phyloP scores from a whole-genome alignment of 1,140 invertebrate genomes.

The Drosophila lacteicornis region DNA sequence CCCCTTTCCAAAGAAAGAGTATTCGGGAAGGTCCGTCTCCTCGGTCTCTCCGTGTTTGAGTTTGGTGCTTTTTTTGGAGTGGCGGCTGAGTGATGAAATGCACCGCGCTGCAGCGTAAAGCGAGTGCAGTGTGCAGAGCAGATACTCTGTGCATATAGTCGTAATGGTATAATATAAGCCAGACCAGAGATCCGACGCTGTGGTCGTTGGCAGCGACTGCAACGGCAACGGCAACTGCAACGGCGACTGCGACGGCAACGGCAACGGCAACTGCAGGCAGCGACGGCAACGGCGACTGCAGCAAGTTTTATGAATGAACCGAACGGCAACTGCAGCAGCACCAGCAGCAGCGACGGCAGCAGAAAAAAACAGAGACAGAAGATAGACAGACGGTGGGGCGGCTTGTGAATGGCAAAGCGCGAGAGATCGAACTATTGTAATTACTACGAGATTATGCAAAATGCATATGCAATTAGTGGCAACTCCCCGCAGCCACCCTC shows the following conservation, averaged over 20 bases:
- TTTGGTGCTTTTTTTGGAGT: conserved; percentile 28
- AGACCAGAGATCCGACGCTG: conserved; percentile 29
- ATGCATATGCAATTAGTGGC: conserved; percentile 81
- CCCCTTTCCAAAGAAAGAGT: conserved; percentile 10
- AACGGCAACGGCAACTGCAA: conserved; percentile 1
- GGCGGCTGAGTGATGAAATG: conserved; percentile 69
- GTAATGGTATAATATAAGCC: conserved; percentile 38
- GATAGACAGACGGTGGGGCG: conserved; percentile 5
- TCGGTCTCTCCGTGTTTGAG: conserved; percentile 7
- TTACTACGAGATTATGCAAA: conserved; percentile 82
- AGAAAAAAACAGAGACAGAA: conserved; percentile 14
- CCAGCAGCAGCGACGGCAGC: conserved; percentile 21
- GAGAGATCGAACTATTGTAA: conserved; percentile 81
- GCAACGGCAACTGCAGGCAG: conserved; percentile 16
- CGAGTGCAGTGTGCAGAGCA: conserved; percentile 6
- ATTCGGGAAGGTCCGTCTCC: conserved; percentile 4
- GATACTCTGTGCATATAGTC: conserved; percentile 3
- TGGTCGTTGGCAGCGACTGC: conserved; percentile 10
- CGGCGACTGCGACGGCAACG: not conserved
- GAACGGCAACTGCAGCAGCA: conserved; percentile 5
- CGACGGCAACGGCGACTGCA: conserved; percentile 11
- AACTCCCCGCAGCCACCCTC: conserved; percentile 25
- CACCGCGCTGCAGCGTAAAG: conserved; percentile 28
- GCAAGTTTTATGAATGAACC: not conserved
- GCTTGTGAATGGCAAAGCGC: conserved; percentile 67